Percentiles rank a stretch among this genome's conserved stretches.
These are phyloP conservation scores for Nyctalus aviator DNA, from an alignment of 2,797 vertebrate species.

Conservation along the genomic window DNA sequence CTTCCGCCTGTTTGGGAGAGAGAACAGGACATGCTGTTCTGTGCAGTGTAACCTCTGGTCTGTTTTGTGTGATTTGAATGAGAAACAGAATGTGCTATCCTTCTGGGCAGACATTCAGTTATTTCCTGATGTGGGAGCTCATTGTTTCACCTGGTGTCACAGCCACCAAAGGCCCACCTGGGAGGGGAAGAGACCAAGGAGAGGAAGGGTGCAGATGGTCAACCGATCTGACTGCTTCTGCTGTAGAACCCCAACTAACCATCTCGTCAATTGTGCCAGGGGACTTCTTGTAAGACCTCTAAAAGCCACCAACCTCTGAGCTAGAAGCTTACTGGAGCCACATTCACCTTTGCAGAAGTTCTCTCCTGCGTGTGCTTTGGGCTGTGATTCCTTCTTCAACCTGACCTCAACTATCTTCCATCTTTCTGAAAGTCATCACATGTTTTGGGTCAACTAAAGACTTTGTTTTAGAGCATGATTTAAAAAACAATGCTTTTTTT, in stretches of 20 bases:
- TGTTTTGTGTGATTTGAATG: conserved; percentile 17
- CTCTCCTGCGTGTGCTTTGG: not conserved
- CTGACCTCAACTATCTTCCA: not conserved
- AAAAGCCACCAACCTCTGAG: not conserved
- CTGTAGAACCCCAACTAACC: not conserved
- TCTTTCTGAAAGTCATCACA: conserved; percentile 47
- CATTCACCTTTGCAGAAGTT: not conserved
- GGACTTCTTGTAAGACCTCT: not conserved
- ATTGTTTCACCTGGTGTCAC: not conserved
- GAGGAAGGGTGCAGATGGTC: not conserved
- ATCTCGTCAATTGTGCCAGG: not conserved
- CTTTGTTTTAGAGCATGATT: not conserved
- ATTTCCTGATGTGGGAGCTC: not conserved
- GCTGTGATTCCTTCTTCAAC: not conserved
- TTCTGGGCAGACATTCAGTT: not conserved
- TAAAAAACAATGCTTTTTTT: not conserved
- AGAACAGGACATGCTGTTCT: conserved; percentile 51
- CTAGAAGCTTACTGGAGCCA: not conserved
- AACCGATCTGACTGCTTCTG: not conserved
- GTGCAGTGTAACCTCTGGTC: conserved; percentile 44
- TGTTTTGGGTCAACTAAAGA: conserved; percentile 27
- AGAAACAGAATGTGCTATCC: conserved; percentile 42
- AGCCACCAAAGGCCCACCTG: not conserved
- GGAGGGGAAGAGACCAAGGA: not conserved
- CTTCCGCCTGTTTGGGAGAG: not conserved